Percentiles rank a stretch among this genome's conserved stretches.
Conservation (phyloP, 2,797 vertebrate species). For the Peromyscus attwateri region DNA sequence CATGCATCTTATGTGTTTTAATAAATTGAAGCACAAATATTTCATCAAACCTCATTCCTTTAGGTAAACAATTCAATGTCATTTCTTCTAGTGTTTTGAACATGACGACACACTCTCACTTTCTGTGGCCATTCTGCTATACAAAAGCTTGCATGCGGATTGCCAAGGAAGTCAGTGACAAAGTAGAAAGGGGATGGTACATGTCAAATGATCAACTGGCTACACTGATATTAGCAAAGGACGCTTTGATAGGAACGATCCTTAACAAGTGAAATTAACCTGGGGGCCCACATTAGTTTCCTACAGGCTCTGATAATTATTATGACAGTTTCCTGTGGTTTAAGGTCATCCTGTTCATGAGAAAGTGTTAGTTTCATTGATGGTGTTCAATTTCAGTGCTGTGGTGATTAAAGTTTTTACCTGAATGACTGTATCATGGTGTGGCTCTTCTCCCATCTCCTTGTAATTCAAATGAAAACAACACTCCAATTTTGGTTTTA, state of each 20-base stretch:
- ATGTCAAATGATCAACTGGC: neutral
- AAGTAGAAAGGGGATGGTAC: neutral
- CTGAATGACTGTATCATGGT: neutral
- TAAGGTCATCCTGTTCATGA: neutral
- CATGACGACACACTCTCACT: neutral
- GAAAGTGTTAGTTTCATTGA: too few species aligned
- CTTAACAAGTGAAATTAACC: neutral
- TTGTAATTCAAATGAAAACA: neutral
- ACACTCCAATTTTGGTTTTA: neutral
- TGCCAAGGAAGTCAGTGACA: neutral
- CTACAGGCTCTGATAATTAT: neutral
- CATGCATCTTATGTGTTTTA: neutral
- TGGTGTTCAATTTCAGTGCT: neutral
- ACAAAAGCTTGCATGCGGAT: neutral
- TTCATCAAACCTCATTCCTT: neutral
- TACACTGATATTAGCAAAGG: neutral
- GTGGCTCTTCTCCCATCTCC: neutral
- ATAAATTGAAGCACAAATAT: neutral
- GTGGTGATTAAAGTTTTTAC: neutral
- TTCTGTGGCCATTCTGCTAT: neutral
- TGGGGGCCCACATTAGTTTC: accelerated
- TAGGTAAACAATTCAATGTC: neutral
- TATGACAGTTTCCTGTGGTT: neutral
- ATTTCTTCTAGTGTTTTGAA: neutral
- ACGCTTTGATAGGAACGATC: neutral